These are phyloP conservation scores for Campodea augens DNA, from an alignment of 1,140 invertebrate genomes.

Conservation along the genomic window DNA sequence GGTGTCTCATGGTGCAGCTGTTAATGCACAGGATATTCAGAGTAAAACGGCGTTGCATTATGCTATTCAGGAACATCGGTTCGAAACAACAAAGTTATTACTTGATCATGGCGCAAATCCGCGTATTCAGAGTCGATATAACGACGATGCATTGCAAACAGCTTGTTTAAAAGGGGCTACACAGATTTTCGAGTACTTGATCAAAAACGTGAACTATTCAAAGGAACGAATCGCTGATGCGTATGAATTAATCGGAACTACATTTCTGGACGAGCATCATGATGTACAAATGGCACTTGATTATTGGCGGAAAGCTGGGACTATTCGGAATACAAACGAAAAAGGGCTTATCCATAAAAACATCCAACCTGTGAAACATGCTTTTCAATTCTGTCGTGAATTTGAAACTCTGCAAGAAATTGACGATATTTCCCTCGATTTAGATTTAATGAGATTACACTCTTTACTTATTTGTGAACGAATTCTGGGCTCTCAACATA, in stretches of 20 bases:
- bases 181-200: slow-evolving; percentile 57
- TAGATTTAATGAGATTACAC: slow-evolving; percentile 62
- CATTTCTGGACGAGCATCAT: slow-evolving; percentile 63
- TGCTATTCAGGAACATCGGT: slow-evolving; percentile 56
- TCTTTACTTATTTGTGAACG: slow-evolving; percentile 63
- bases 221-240: slow-evolving; percentile 54
- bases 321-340: slow-evolving; percentile 26
- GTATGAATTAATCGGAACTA: slow-evolving; percentile 63
- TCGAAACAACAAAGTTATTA: slow-evolving; percentile 66
- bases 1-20: slow-evolving; percentile 50
- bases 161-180: slow-evolving; percentile 74
- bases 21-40: slow-evolving; percentile 75
- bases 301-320: slow-evolving; percentile 41
- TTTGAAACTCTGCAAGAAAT: slow-evolving; percentile 50
- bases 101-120: slow-evolving; percentile 61
- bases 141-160: slow-evolving; percentile 77
- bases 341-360: slow-evolving; percentile 12
- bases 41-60: slow-evolving; percentile 85
- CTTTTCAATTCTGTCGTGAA: slow-evolving; percentile 44
- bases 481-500: slow-evolving; percentile 57
- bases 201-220: slow-evolving; percentile 37
- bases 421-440: slow-evolving; percentile 44
- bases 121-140: slow-evolving; percentile 50
- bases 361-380: slow-evolving; percentile 31
- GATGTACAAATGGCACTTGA: slow-evolving; percentile 32